Evolutionary conservation across 2,888 invertebrate genomes (phyloP).

Genomic region (Caenorhabditis angaria): DNA sequence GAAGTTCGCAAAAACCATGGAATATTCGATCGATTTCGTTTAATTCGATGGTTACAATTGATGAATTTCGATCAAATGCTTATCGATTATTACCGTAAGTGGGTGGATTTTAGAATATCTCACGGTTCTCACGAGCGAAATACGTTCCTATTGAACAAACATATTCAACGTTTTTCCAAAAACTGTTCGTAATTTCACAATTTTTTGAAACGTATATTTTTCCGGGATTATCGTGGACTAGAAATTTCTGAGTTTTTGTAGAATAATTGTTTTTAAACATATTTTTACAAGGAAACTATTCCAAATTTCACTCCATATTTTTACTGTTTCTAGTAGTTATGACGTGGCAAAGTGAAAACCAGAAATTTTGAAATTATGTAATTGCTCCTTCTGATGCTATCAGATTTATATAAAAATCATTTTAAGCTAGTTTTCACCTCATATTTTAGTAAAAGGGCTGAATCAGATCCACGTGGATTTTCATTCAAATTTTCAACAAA

Average conservation of each 20-base stretch:
- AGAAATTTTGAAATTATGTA: too few species aligned
- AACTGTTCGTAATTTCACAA: not conserved
- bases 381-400: too few species aligned
- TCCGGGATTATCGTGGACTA: not conserved
- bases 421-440: too few species aligned
- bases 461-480: too few species aligned
- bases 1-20: slow-evolving; percentile 39
- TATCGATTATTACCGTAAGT: slow-evolving; percentile 19
- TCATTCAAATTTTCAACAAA: too few species aligned
- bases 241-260: not conserved
- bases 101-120: not conserved
- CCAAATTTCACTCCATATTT: too few species aligned
- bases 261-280: not conserved
- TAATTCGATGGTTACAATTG: slow-evolving; percentile 46
- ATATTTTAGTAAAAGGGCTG: too few species aligned
- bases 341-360: too few species aligned
- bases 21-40: slow-evolving; percentile 45
- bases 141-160: too few species aligned
- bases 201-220: too few species aligned
- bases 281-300: not conserved
- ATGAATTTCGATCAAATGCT: slow-evolving; percentile 39
- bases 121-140: not conserved
- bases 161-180: not conserved
- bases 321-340: too few species aligned
- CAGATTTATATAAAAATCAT: too few species aligned